Base-by-base conservation (phyloP, 2,797 vertebrate species). In the Tokudaia muenninki region DNA sequence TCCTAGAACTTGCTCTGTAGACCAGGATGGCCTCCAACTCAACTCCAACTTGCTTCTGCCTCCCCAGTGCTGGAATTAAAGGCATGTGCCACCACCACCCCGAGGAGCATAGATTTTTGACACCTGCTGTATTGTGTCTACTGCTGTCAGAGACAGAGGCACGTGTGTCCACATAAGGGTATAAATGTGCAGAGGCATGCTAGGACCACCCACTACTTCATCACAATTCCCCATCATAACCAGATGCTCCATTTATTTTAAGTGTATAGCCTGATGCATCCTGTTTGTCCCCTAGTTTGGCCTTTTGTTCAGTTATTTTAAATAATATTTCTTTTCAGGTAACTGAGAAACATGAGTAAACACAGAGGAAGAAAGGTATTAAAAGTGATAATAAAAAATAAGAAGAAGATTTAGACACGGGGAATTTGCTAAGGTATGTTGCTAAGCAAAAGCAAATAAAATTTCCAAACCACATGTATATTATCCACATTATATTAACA, bases 341-440 rank as follows among this genome's bases (percentile, higher is more conserved):
- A 95, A 41, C 87, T 31, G 95, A 91, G 70, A 96, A 94, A 83
- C 1, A 19, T 9, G 80, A 55, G 9, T 74, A 87, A 95, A 86
- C 67, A 65, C 50, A 52, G 47, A 41, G 92, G 90, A 91, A 95
- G 41, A 61, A 75, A 92, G 55, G 41, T 72, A 80, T 86, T 92
- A 78, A 92, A 79, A 91, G 88, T 74, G 91, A 83, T 81, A 24
- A 87, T 80, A 41, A 90, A 86, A 87, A 93, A 81, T 55, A 94
- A 52, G 50, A 96, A 83, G 65, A 95, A 50, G 61, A 96, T 80
- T 94, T 82, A 89, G 75, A 44, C 75, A 91, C 7, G 37, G 79
- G 92, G 72, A 83, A 92, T 80, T 59, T 31, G 75, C n/a, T 31
- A 84, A 41, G 67, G 37, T 70, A 55, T 13, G 95, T 6, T 96